Evolutionary conservation across 2,797 vertebrate genomes (phyloP), one percentile per base, ranked within the genome.

Genomic region (Gambelia wislizenii): DNA sequence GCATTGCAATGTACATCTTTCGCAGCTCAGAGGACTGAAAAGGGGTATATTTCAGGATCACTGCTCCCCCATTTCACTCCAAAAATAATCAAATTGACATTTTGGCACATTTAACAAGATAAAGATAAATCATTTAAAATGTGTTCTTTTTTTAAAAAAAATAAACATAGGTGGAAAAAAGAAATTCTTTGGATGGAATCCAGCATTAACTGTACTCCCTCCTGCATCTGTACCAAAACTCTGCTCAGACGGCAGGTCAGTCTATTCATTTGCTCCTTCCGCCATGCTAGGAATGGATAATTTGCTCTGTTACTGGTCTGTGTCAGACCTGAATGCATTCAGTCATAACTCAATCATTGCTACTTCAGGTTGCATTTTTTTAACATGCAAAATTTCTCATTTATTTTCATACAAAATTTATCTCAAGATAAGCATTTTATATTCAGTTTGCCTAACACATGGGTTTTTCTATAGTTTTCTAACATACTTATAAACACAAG

Each of bases 401-500:
- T 83, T 67, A 64, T 83, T 83, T 83, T 83, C 81, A 64, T 67
- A 83, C 8, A 44, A 39, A 83, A 67, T 83, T 83, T 36, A 70
- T 47, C 30, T 4, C 69, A 70, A 33, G 6, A n/a, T 44, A 83
- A 69, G 83, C n/a, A 72, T 54, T 72, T 84, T n/a, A 52, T 4
- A 54, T 56, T 47, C 22, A 54, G 13, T 54, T 39, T 54, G n/a
- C 1, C 67, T 39, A 84, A 74, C 18, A 39, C 49, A 72, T 39
- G 33, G 6, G 72, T 84, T 72, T 72, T 72, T 54, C 9, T 36
- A 54, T 6, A 33, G 4, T 30, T 27, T 9, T 6, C 33, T 52
- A 54, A 6, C 1, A 74, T 39, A 75, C 74, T 7, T 39, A 39
- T 72, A 18, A 18, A 56, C 16, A 18, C 54, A 56, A 3, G 18